These are phyloP conservation scores for Hydropsyche tenuis DNA, from an alignment of 1,140 invertebrate genomes.

Conservation along the genomic window DNA sequence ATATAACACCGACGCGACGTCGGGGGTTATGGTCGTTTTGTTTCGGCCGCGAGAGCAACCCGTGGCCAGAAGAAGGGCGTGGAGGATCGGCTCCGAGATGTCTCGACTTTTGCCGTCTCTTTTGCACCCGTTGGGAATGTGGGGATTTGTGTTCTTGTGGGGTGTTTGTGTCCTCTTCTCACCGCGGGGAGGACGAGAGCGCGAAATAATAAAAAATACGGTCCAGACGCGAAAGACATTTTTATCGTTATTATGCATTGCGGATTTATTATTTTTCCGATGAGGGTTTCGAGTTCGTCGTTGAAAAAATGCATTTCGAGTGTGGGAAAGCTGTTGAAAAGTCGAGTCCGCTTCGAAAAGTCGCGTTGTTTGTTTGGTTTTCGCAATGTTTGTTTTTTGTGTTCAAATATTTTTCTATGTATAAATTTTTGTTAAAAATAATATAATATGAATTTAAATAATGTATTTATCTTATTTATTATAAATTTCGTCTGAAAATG, in stretches of 20 bases:
- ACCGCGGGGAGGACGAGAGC: background rate
- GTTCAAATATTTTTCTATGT: too few species aligned
- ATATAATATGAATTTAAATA: too few species aligned
- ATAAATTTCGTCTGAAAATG: too few species aligned
- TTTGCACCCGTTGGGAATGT: constrained; percentile 13
- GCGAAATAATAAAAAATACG: constrained; percentile 17
- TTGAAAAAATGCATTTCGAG: too few species aligned
- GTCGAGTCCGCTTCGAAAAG: too few species aligned
- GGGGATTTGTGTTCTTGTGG: background rate
- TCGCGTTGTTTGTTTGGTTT: too few species aligned
- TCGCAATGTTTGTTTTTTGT: too few species aligned
- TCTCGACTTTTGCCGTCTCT: constrained; percentile 41
- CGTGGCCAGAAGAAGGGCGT: background rate
- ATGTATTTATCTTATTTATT: too few species aligned
- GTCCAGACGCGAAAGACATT: constrained; percentile 35
- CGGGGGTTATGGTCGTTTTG: constrained; percentile 30
- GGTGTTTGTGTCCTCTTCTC: background rate
- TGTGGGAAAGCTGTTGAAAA: too few species aligned
- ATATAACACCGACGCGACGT: too few species aligned
- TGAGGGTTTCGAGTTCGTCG: background rate
- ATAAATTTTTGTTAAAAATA: too few species aligned
- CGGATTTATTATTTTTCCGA: constrained; percentile 26
- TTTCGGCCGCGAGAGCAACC: background rate
- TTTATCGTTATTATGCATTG: constrained; percentile 32
- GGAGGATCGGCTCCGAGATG: constrained; percentile 49